Evolutionary conservation across 2,888 invertebrate genomes (phyloP).

Genomic region (Caenorhabditis macrosperma): DNA sequence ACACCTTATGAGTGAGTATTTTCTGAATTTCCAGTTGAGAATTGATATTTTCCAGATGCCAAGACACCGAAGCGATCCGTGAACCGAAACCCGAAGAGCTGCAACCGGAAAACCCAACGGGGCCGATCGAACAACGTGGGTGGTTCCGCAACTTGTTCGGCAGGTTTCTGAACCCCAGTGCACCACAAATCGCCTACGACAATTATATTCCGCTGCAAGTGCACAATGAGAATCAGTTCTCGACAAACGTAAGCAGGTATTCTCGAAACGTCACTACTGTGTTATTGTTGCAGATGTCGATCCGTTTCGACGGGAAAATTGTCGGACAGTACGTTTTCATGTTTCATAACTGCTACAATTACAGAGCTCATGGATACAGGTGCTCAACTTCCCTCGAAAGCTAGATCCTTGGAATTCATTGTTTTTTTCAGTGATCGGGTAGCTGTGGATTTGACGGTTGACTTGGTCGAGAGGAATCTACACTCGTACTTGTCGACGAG

Average conservation of each 20-base stretch:
- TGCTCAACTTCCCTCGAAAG: slow-evolving; percentile 8
- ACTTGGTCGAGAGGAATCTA: slow-evolving; percentile 89
- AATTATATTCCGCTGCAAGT: slow-evolving; percentile 59
- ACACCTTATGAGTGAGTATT: slow-evolving; percentile 60
- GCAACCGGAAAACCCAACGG: slow-evolving; percentile 26
- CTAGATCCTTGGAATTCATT: background rate
- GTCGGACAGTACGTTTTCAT: slow-evolving; percentile 95
- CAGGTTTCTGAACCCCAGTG: slow-evolving; percentile 50
- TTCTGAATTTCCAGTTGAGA: background rate
- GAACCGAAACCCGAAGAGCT: slow-evolving; percentile 55
- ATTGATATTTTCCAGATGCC: slow-evolving; percentile 27
- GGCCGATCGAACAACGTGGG: slow-evolving; percentile 39
- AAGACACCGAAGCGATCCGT: slow-evolving; percentile 26
- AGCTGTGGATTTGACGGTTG: slow-evolving; percentile 82
- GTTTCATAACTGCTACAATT: slow-evolving; percentile 91
- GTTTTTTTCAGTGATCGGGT: slow-evolving; percentile 73
- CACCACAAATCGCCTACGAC: slow-evolving; percentile 57
- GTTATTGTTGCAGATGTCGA: slow-evolving; percentile 70
- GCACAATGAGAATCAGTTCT: slow-evolving; percentile 58
- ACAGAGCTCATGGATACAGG: slow-evolving; percentile 77
- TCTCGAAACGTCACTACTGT: background rate
- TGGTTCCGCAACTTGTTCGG: slow-evolving; percentile 61
- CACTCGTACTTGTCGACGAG: slow-evolving; percentile 83
- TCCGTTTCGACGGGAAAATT: slow-evolving; percentile 74
- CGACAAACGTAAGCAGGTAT: slow-evolving; percentile 51